These are phyloP conservation scores for Araneus ventricosus DNA, from an alignment of 1,140 invertebrate genomes.

Conservation along the genomic window DNA sequence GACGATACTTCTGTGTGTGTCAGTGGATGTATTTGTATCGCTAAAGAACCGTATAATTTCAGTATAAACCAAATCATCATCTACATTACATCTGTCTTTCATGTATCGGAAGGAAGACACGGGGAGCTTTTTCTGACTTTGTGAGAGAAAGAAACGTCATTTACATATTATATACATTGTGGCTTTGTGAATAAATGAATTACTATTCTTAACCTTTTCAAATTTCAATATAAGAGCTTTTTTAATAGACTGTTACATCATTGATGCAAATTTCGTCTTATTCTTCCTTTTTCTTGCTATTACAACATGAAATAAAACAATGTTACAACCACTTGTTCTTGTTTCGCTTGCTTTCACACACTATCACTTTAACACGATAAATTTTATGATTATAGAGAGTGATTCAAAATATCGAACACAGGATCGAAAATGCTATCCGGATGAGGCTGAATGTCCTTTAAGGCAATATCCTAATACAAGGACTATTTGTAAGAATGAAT, in stretches of 20 bases:
- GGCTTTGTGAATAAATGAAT: conserved; percentile 74
- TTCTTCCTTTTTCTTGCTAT: conserved; percentile 74
- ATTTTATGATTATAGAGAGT: too few relatives aligned
- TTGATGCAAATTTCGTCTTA: conserved; percentile 67
- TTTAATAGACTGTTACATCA: conserved; percentile 71
- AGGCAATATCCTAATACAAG: too few relatives aligned
- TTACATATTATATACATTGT: conserved; percentile 51
- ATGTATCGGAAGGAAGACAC: background rate
- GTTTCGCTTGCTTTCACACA: background rate
- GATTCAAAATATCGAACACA: too few relatives aligned
- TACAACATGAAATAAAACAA: conserved; percentile 70
- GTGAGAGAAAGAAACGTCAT: conserved; percentile 27
- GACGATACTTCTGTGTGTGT: background rate
- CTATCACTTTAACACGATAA: too few relatives aligned
- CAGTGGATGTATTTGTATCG: background rate
- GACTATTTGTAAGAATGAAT: too few relatives aligned
- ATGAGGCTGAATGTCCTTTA: too few relatives aligned
- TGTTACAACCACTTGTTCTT: conserved; percentile 20
- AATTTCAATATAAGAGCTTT: conserved; percentile 75
- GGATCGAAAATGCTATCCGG: too few relatives aligned
- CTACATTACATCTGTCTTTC: conserved; percentile 70
- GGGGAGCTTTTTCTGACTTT: conserved; percentile 39
- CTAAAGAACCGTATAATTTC: conserved; percentile 4
- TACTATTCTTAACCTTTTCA: conserved; percentile 73
- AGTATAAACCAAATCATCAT: conserved; percentile 27